Percentiles rank a stretch among this genome's conserved stretches.
Evolutionary conservation across 2,113 vertebrate species (phyloP).

Genomic region (Equus quagga): DNA sequence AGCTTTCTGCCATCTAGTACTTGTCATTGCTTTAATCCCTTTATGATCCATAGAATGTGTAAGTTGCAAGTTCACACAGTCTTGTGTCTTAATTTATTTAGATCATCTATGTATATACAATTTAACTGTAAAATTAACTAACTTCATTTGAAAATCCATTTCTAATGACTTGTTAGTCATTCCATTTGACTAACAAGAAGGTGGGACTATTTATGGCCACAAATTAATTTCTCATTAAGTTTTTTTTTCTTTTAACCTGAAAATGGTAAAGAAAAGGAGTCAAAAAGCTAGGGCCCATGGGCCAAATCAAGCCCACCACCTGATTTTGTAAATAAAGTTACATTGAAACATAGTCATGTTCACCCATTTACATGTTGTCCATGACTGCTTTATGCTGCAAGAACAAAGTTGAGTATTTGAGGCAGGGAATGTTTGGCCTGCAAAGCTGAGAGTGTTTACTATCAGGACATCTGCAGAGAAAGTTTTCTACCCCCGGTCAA

Average conservation of each 20-base stretch:
- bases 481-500: not conserved
- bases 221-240: not conserved
- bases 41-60: not conserved
- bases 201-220: no score
- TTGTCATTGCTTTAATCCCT: not conserved
- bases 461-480: not conserved
- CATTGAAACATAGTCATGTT: not conserved
- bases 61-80: not conserved
- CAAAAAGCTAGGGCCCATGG: not conserved
- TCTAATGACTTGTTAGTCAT: not conserved
- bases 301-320: not conserved
- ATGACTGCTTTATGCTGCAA: not conserved
- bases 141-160: not conserved
- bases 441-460: not conserved
- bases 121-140: not conserved
- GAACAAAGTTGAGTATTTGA: not conserved
- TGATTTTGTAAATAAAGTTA: not conserved
- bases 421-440: not conserved
- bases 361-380: not conserved
- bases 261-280: not conserved
- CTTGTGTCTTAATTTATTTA: not conserved
- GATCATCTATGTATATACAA: not conserved
- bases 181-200: no score
- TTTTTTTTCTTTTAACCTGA: not conserved
- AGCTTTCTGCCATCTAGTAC: not conserved